These are phyloP conservation scores for Crotalus tigris DNA, from an alignment of 2,113 vertebrate species.

Conservation along the genomic window DNA sequence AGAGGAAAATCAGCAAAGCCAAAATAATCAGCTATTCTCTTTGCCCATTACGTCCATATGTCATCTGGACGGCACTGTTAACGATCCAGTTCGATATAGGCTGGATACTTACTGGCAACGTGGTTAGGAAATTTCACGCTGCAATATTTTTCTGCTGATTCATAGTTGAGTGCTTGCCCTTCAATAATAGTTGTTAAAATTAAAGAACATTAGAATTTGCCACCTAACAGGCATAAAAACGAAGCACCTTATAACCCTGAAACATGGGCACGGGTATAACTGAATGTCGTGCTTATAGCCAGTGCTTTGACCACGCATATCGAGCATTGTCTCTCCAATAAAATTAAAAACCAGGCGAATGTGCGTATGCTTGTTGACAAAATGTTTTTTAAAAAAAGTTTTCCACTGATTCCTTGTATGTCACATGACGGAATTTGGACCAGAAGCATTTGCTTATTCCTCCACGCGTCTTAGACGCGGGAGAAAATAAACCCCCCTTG, in stretches of 20 bases:
- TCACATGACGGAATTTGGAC: background rate
- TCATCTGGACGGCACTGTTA: background rate
- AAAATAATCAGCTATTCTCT: background rate
- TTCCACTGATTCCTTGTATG: background rate
- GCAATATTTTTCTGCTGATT: background rate
- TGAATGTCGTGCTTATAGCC: background rate
- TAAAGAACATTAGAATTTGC: background rate
- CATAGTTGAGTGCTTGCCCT: background rate
- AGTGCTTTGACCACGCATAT: background rate
- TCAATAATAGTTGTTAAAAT: background rate
- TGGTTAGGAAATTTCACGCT: background rate
- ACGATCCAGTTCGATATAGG: background rate
- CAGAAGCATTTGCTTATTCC: background rate
- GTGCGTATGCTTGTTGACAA: background rate
- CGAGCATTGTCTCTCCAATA: background rate
- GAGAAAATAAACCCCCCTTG: too few species aligned
- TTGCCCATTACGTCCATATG: background rate
- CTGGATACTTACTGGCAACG: background rate
- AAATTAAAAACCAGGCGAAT: too few species aligned
- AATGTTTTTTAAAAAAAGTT: background rate
- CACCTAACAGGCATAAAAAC: background rate
- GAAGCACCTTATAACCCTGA: background rate
- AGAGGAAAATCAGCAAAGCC: background rate
- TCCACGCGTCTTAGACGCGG: background rate
- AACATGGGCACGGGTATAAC: background rate